phyloP scores from a whole-genome alignment of 1,140 invertebrate species.

The Drosophila athabasca region DNA sequence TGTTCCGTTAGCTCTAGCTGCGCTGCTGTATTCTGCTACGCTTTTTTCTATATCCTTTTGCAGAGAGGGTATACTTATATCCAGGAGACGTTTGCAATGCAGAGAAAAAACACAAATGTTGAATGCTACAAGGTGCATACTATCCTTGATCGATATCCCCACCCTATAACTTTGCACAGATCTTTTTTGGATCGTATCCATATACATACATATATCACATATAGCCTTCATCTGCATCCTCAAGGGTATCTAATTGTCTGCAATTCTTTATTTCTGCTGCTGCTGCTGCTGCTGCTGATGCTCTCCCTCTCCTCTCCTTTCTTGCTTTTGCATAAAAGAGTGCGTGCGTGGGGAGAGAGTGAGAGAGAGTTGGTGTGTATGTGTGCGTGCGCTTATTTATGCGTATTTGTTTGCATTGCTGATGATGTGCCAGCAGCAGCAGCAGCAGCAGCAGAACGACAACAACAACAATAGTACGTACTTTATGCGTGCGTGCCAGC shows the following conservation, averaged over 20 bases:
- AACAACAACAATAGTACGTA: conserved; percentile 20
- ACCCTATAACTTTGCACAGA: no score
- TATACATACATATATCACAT: no score
- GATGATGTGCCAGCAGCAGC: conserved; percentile 68
- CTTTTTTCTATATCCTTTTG: no score
- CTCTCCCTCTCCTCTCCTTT: conserved; percentile 3
- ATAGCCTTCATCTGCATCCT: no score
- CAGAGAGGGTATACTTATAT: no score
- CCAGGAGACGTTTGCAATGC: no score
- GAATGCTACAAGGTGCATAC: no score
- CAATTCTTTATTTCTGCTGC: no score
- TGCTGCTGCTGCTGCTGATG: conserved; percentile 1
- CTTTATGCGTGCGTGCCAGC: conserved; percentile 56
- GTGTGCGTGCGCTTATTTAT: conserved; percentile 72
- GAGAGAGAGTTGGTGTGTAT: neutral
- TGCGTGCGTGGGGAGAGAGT: conserved; percentile 17
- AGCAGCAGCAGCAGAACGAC: conserved; percentile 46
- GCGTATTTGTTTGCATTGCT: conserved; percentile 81
- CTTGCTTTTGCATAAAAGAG: conserved; percentile 40
- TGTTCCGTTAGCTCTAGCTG: conserved; percentile 20
- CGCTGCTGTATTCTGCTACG: neutral
- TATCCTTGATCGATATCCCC: no score
- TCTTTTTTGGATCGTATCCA: no score
- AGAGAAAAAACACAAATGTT: no score
- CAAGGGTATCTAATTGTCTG: no score